Evolutionary conservation across 1,140 invertebrate genomes (phyloP), one percentile per base, ranked within the genome.

Genomic region (Halesus radiatus): DNA sequence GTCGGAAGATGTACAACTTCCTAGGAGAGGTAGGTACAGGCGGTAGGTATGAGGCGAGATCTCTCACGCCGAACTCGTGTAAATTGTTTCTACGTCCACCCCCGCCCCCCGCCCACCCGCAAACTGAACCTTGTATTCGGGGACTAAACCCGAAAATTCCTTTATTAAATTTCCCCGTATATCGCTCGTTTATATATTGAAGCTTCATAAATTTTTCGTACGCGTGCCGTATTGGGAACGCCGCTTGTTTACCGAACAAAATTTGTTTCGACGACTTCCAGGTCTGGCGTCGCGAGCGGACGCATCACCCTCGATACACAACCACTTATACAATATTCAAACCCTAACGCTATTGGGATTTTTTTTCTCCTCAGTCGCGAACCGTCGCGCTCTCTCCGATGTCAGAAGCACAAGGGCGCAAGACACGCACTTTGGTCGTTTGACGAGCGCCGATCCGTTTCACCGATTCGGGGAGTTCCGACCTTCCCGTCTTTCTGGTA

Each of bases 401-500:
- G 29, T 26, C 52, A 64, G 56, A 79, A 50, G 10, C 56, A 20
- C 10, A 73, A 79, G 72, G 58, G 72, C 80, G 66, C 20, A 73
- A 62, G 64, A 52, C 22, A 26, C 7, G 13, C 10, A 54, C 16
- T 26, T 37, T 20, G 26, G 4, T 68, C 45, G 16, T 18, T 26
- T 1, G 66, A 58, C 62, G 26, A 18, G 60, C 64, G 76, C 37
- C 74, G 53, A 52, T 80, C 62, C 29, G 80, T 18, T 60, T 60
- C 78, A 26, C 50, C n/a, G 52, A 22, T 32, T 50, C 23, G 20
- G 50, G 77, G 23, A n/a, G 50, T 26, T 77, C 1, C 70, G 77
- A 76, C 54, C 22, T 81, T 78, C 64, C 62, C 45, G 75, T 68
- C 84, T 85, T 86, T 86, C 84, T 85, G 84, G 84, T 84, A 78